Percentiles rank a stretch among this genome's conserved stretches.
Conservation (phyloP, 2,888 invertebrate species). For the Cylindroiulus punctatus region DNA sequence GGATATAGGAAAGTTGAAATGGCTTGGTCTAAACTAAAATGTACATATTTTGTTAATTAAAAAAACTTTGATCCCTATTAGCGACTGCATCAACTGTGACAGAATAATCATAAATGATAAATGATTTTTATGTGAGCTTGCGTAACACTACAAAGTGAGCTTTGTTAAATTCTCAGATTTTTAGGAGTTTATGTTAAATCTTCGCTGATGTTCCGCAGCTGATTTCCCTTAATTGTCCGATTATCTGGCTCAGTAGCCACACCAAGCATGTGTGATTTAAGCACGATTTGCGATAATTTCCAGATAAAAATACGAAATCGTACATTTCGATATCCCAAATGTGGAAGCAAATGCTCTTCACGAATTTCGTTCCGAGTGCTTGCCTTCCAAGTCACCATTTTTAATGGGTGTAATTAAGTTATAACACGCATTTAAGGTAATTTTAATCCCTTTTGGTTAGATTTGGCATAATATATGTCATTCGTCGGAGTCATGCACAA, state of each 20-base stretch:
- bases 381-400: not conserved
- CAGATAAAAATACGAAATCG: slow-evolving; percentile 1
- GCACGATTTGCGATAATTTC: not conserved
- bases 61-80: too few relatives aligned
- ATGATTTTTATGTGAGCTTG: too few relatives aligned
- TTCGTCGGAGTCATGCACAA: not conserved
- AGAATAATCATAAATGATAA: too few relatives aligned
- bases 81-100: too few relatives aligned
- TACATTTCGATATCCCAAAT: not conserved
- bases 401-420: not conserved
- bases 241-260: not conserved
- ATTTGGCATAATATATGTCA: not conserved
- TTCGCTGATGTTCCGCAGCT: not conserved
- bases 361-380: not conserved
- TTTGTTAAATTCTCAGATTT: not conserved
- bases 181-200: not conserved
- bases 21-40: too few relatives aligned
- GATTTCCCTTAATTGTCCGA: not conserved
- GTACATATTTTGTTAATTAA: too few relatives aligned
- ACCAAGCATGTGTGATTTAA: not conserved
- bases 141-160: too few relatives aligned
- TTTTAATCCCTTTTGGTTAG: not conserved
- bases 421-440: slow-evolving; percentile 24
- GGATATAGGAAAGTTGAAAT: too few relatives aligned
- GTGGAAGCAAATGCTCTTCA: not conserved